Evolutionary conservation across 2,113 vertebrate species (phyloP).

Genomic region (Struthio camelus): DNA sequence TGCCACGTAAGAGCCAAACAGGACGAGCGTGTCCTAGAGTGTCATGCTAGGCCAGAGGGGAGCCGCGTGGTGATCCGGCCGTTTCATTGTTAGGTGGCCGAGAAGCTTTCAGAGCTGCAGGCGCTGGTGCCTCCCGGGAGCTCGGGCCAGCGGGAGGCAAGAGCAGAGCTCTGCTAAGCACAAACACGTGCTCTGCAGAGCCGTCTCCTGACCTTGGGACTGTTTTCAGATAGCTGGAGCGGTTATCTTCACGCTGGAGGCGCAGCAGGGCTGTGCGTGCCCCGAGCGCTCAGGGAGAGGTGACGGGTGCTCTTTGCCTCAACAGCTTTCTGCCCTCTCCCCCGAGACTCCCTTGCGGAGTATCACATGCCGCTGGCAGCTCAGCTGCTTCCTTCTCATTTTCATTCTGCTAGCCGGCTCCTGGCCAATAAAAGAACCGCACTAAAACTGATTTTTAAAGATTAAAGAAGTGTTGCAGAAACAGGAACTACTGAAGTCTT

Average conservation of each 20-base stretch:
- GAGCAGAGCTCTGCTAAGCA: background rate
- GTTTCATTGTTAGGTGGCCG: fast-evolving
- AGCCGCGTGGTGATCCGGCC: fast-evolving
- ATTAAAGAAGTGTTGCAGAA: background rate
- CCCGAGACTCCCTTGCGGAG: background rate
- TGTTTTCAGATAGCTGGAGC: background rate
- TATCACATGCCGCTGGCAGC: fast-evolving
- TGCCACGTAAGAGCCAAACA: background rate
- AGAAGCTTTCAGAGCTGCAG: fast-evolving
- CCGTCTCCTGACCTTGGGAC: background rate
- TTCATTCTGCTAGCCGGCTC: background rate
- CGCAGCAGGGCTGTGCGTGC: fast-evolving
- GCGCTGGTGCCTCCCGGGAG: fast-evolving
- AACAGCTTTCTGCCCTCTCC: no score
- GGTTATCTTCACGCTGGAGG: fast-evolving
- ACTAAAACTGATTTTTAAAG: no score
- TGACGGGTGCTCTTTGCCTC: background rate
- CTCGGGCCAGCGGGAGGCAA: fast-evolving
- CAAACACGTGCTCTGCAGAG: fast-evolving
- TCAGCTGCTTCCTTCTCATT: background rate
- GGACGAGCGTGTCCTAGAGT: background rate
- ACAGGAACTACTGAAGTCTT: background rate
- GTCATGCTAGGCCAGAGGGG: fast-evolving
- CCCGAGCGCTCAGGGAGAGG: background rate
- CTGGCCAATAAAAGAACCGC: background rate